These are phyloP conservation scores for Cheilosia urbana DNA, from an alignment of 2,888 invertebrate species.

Conservation along the genomic window DNA sequence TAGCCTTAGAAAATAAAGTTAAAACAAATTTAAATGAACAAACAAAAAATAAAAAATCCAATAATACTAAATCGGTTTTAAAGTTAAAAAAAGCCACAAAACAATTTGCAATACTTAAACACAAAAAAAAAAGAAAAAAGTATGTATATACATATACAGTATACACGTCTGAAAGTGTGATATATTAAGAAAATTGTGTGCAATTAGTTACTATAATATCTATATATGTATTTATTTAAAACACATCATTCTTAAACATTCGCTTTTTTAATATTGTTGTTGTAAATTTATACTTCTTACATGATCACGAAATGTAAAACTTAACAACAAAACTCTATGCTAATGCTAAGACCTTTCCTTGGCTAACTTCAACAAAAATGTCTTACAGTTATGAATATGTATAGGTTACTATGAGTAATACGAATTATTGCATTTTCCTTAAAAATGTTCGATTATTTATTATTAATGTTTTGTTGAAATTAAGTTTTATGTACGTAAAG, in stretches of 20 bases:
- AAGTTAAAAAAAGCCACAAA: not conserved
- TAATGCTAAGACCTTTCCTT: constrained; percentile 14
- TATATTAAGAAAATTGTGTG: constrained; percentile 23
- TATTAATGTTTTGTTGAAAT: not conserved
- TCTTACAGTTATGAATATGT: constrained; percentile 19
- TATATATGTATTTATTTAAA: constrained; percentile 8
- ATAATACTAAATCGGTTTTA: not conserved
- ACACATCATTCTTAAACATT: constrained; percentile 10
- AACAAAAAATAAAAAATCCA: not conserved
- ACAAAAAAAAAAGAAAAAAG: not conserved
- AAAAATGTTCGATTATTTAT: not conserved
- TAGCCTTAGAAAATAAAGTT: too few relatives aligned
- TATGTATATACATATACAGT: too few relatives aligned
- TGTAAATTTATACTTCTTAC: not conserved
- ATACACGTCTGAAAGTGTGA: constrained; percentile 36
- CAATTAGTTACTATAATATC: constrained; percentile 7
- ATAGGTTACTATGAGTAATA: constrained; percentile 19
- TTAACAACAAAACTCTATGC: constrained; percentile 46
- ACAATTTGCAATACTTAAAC: not conserved
- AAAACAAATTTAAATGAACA: not conserved
- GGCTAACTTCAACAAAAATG: constrained; percentile 33
- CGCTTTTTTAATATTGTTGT: not conserved
- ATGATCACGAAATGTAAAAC: constrained; percentile 38
- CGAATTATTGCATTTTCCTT: constrained; percentile 23
- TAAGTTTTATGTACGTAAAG: constrained; percentile 2